phyloP scores from a whole-genome alignment of 2,797 vertebrate species.

The Prunella strophiata region DNA sequence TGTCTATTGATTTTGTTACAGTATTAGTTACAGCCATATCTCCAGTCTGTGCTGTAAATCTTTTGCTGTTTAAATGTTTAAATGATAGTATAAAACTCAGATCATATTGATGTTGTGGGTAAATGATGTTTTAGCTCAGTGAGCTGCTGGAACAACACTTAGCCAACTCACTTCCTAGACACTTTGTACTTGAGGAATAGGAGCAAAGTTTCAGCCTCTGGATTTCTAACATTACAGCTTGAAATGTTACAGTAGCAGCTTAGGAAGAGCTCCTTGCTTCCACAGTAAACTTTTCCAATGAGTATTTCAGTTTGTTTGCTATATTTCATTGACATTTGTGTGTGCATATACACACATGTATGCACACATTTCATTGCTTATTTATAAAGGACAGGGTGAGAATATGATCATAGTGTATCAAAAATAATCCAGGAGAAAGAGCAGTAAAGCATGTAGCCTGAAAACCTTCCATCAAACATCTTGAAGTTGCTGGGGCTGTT shows the following conservation, averaged over 20 bases:
- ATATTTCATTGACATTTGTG: neutral
- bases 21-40: slow-evolving; percentile 47
- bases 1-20: slow-evolving; percentile 62
- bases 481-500: slow-evolving; percentile 65
- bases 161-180: slow-evolving; percentile 49
- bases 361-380: slow-evolving; percentile 18
- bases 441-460: slow-evolving; percentile 53
- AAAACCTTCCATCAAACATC: slow-evolving; percentile 62
- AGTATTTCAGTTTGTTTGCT: slow-evolving; percentile 43
- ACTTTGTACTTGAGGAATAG: slow-evolving; percentile 17
- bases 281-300: neutral
- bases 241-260: neutral
- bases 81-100: slow-evolving; percentile 41
- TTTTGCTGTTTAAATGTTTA: slow-evolving; percentile 36
- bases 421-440: slow-evolving; percentile 63
- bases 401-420: slow-evolving; percentile 48
- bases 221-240: slow-evolving; percentile 10
- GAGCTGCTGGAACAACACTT: slow-evolving; percentile 6
- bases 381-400: slow-evolving; percentile 45
- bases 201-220: slow-evolving; percentile 2
- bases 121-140: slow-evolving; percentile 24
- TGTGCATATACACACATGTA: neutral
- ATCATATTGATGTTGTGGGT: slow-evolving; percentile 37
- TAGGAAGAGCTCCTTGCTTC: slow-evolving; percentile 27
- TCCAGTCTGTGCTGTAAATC: slow-evolving; percentile 30